phyloP scores from a whole-genome alignment of 2,797 vertebrate species.

The Coregonus sp. region DNA sequence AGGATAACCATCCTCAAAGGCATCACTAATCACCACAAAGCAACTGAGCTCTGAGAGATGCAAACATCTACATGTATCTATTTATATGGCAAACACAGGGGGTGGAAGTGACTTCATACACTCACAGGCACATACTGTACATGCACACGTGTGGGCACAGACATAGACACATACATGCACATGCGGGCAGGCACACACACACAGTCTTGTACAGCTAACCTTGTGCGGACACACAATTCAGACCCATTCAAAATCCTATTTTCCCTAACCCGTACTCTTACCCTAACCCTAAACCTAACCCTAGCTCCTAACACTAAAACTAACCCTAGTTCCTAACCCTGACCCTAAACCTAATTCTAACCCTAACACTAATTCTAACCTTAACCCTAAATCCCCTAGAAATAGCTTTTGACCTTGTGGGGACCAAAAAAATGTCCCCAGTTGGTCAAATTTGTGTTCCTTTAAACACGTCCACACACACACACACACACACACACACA shows the following conservation, averaged over 20 bases:
- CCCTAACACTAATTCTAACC: no score
- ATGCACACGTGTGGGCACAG: not conserved
- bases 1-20: constrained; percentile 17
- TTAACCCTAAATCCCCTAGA: no score
- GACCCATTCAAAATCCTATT: no score
- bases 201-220: not conserved
- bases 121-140: constrained; percentile 11
- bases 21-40: constrained; percentile 23
- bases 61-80: constrained; percentile 1
- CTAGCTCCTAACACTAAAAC: no score
- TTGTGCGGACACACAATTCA: no score
- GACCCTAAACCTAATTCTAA: no score
- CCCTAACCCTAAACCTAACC: no score
- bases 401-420: no score
- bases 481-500: constrained; percentile 8
- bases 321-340: no score
- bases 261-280: no score
- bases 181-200: not conserved
- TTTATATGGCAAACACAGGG: not conserved
- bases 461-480: not conserved
- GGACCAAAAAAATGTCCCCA: no score
- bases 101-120: not conserved
- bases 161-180: not conserved
- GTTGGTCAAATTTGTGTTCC: no score
- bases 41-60: constrained; percentile 7